These are phyloP conservation scores for Phrynocephalus forsythii DNA, from an alignment of 2,797 vertebrate species.

Conservation along the genomic window DNA sequence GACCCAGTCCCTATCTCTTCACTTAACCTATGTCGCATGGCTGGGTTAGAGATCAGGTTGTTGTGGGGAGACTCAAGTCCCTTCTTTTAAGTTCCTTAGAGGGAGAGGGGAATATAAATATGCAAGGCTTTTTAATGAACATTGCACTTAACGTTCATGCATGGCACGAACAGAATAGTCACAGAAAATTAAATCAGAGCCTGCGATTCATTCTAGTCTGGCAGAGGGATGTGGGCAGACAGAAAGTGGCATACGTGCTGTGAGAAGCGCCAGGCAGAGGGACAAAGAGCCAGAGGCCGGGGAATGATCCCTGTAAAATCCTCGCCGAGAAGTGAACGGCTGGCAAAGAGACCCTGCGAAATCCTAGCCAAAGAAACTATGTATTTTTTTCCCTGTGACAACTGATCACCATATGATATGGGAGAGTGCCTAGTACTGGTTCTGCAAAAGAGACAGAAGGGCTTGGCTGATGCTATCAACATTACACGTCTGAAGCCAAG, in stretches of 20 bases:
- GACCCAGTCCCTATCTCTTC: neutral
- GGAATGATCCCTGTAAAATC: constrained; percentile 19
- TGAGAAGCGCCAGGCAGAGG: constrained; percentile 30
- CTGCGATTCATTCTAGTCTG: neutral
- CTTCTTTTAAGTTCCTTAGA: constrained; percentile 2
- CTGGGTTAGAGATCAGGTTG: neutral
- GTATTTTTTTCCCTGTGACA: neutral
- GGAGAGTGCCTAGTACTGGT: neutral
- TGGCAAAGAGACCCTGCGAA: neutral
- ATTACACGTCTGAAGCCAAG: neutral
- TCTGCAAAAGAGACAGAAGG: neutral
- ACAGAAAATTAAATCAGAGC: neutral
- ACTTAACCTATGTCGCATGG: neutral
- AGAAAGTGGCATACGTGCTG: neutral
- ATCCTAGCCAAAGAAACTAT: constrained; percentile 2
- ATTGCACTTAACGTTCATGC: neutral
- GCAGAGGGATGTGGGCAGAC: constrained; percentile 23
- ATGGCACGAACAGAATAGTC: neutral
- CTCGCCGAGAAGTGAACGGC: neutral
- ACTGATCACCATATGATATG: neutral
- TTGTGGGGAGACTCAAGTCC: neutral
- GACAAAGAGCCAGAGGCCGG: neutral
- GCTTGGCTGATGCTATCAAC: neutral
- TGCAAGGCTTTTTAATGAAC: neutral
- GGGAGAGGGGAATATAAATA: neutral